Evolutionary conservation across 1,140 invertebrate genomes (phyloP).

Genomic region (Sitodiplosis mosellana): DNA sequence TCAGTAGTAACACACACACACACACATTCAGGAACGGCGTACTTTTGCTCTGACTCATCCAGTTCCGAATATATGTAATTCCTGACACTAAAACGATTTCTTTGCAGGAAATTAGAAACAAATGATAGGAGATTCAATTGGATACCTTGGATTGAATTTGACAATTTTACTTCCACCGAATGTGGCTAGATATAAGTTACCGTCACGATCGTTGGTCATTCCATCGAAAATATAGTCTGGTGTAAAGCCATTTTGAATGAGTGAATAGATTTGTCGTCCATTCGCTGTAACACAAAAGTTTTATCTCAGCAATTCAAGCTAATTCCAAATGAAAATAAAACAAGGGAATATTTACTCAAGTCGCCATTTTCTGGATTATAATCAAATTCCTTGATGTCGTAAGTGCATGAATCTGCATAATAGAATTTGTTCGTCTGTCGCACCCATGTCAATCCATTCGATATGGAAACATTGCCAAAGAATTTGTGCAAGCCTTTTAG

Average conservation of each 20-base stretch:
- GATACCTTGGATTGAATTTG: constrained; percentile 15
- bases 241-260: background rate
- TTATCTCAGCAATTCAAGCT: background rate
- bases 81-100: too few relatives aligned
- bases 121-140: too few relatives aligned
- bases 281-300: background rate
- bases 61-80: too few relatives aligned
- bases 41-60: too few relatives aligned
- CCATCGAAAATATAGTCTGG: constrained; percentile 30
- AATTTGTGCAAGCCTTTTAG: constrained; percentile 15
- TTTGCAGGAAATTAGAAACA: too few relatives aligned
- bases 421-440: constrained; percentile 35
- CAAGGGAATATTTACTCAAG: constrained; percentile 3
- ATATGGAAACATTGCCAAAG: background rate
- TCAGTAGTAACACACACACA: too few relatives aligned
- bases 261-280: background rate
- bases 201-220: constrained; percentile 47
- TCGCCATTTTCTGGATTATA: constrained; percentile 26
- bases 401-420: constrained; percentile 36
- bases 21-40: too few relatives aligned
- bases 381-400: constrained; percentile 35
- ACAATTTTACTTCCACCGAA: constrained; percentile 24
- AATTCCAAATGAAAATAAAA: too few relatives aligned
- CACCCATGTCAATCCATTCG: constrained; percentile 50
- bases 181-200: constrained; percentile 44